Evolutionary conservation across 2,113 vertebrate species (phyloP), one percentile per base, ranked within the genome.

Genomic region (Butorides virescens): DNA sequence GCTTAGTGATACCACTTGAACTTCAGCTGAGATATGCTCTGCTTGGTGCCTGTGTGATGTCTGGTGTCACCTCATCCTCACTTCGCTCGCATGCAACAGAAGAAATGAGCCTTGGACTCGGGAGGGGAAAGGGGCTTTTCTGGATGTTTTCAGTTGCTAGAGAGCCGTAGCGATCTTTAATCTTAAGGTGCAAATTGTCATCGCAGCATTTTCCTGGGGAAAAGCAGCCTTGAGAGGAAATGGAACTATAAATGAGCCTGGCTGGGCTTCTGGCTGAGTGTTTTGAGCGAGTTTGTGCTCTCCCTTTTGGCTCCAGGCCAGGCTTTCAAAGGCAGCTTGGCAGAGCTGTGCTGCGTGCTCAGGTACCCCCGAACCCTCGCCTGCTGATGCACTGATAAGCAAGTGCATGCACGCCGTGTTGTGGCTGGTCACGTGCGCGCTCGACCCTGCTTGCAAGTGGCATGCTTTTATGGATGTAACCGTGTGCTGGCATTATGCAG

Each of bases 121-220:
- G 65, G 65, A 42, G 32, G 32, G 42, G 18, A 72, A 36, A 18
- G 47, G 59, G 50, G 4, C 22, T 75, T 75, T 86, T 81, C 76
- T 75, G 77, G 37, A 55, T 58, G 53, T 79, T 87, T 75, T 50
- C 42, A 46, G 77, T 49, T 88, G 75, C 67, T 77, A 3, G 73
- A 93, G 83, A 82, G 62, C 84, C 0, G 0, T 7, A 19, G 66
- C 7, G 2, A 68, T 92, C 89, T 97, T 91, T 90, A 89, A 95
- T 90, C 89, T 82, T 56, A 25, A 79, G 86, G 89, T 90, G 95
- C 92, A 91, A 95, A 92, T 92, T 85, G 77, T 73, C 70, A 8
- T 2, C 56, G 53, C 76, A 50, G 80, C 49, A 3, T 92, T 95
- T 96, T 92, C 73, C n/a, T 1, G 7, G 39, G 61, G 59, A 90